Percentiles rank a stretch among this genome's conserved stretches.
phyloP scores from a whole-genome alignment of 2,888 invertebrate genomes.

The Cybosia mesomella region DNA sequence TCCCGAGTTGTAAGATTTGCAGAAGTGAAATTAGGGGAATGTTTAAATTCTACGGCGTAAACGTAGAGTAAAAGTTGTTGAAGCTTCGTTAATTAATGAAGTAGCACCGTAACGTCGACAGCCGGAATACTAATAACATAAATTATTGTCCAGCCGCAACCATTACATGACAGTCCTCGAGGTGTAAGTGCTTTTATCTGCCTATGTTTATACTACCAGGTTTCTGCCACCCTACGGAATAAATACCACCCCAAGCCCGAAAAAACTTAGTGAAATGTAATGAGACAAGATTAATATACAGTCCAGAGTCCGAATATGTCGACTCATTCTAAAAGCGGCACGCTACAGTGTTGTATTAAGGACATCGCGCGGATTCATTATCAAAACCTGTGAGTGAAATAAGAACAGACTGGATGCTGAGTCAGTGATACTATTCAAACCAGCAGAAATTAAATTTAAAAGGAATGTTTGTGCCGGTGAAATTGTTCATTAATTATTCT shows the following conservation, averaged over 20 bases:
- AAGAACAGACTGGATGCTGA: slow-evolving; percentile 38
- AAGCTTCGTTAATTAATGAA: slow-evolving; percentile 78
- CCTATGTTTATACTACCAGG: slow-evolving; percentile 18
- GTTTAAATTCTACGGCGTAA: slow-evolving; percentile 69
- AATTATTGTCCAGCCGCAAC: slow-evolving; percentile 58
- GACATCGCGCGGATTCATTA: slow-evolving; percentile 44
- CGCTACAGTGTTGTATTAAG: slow-evolving; percentile 29
- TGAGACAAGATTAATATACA: slow-evolving; percentile 34
- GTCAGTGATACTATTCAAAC: slow-evolving; percentile 49
- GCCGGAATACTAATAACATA: slow-evolving; percentile 75
- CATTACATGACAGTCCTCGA: slow-evolving; percentile 35
- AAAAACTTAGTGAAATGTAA: slow-evolving; percentile 21
- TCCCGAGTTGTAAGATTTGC: slow-evolving; percentile 40
- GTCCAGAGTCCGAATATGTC: slow-evolving; percentile 17
- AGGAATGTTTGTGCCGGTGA: slow-evolving; percentile 57
- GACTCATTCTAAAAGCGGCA: slow-evolving; percentile 30
- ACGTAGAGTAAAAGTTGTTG: slow-evolving; percentile 67
- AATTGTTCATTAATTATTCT: slow-evolving; percentile 67
- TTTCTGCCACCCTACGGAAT: slow-evolving; percentile 16
- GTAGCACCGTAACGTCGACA: slow-evolving; percentile 61
- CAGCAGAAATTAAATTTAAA: slow-evolving; percentile 54
- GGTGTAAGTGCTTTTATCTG: slow-evolving; percentile 13
- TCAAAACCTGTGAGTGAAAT: slow-evolving; percentile 39
- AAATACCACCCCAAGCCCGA: slow-evolving; percentile 9
- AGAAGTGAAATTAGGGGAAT: slow-evolving; percentile 64